A percentile compares a stretch with the other conserved stretches of the same genome.
phyloP scores from a whole-genome alignment of 2,797 vertebrate species.

The Coendou prehensilis region DNA sequence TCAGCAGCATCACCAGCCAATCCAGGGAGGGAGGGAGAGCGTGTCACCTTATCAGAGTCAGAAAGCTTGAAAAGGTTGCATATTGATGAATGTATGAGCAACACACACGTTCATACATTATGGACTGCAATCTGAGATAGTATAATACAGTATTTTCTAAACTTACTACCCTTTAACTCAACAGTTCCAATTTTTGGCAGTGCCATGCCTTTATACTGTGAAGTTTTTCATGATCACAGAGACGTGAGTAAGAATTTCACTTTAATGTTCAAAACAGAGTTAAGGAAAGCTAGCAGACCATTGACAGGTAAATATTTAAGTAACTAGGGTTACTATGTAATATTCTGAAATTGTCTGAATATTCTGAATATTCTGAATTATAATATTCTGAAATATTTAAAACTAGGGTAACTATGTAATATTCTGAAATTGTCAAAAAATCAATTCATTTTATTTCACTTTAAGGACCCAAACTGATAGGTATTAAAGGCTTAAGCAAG shows the following conservation, averaged over 20 bases:
- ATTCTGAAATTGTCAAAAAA: background rate
- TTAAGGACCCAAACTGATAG: background rate
- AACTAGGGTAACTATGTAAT: background rate
- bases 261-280: background rate
- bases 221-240: background rate
- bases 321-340: background rate
- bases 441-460: background rate
- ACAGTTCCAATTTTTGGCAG: background rate
- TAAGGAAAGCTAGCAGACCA: background rate
- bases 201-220: background rate
- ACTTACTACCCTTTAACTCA: background rate
- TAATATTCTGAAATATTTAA: too few relatives aligned
- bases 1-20: background rate
- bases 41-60: background rate
- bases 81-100: background rate
- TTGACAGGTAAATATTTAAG: background rate
- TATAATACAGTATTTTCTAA: background rate
- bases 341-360: too few relatives aligned
- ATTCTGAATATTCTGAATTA: too few relatives aligned
- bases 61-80: background rate
- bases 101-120: background rate
- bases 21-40: background rate
- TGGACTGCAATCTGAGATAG: background rate
- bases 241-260: background rate
- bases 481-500: background rate